Percentiles rank a stretch among this genome's conserved stretches.
Conservation (phyloP, 1,140 invertebrate species). For the Colletes latitarsis region DNA sequence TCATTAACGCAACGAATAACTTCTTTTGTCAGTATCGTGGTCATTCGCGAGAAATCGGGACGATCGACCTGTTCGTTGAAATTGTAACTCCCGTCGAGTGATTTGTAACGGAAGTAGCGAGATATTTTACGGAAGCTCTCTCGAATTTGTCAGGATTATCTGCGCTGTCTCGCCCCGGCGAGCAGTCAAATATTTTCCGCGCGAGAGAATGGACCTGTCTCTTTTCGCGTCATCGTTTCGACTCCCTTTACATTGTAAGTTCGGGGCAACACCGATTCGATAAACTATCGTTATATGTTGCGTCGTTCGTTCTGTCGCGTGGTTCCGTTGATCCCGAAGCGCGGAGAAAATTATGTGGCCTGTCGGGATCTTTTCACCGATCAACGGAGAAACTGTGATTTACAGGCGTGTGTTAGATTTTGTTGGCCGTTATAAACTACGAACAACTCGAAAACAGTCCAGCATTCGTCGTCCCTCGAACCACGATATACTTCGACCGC, state of each 20-base stretch:
- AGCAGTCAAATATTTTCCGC: conserved; percentile 36
- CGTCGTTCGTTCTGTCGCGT: conserved; percentile 9
- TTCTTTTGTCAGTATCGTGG: too few relatives aligned
- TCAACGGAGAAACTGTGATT: not conserved
- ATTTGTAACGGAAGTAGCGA: conserved; percentile 2
- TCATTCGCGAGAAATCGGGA: not conserved
- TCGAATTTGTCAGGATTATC: conserved; percentile 16
- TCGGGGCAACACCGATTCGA: not conserved
- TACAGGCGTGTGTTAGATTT: not conserved
- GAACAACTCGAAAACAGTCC: too few relatives aligned
- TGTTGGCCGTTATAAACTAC: not conserved
- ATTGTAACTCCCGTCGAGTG: not conserved
- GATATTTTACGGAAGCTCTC: not conserved
- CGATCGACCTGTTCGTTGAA: not conserved
- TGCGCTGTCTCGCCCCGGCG: not conserved
- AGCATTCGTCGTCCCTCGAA: not conserved
- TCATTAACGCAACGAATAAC: too few relatives aligned
- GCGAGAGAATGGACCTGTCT: not conserved
- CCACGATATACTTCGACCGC: too few relatives aligned
- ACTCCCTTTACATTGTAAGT: conserved; percentile 13
- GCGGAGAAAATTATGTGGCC: conserved; percentile 26
- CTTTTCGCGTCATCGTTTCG: conserved; percentile 3
- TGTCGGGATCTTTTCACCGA: not conserved
- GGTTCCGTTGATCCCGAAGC: not conserved
- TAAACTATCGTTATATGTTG: conserved; percentile 19